Percentiles rank a stretch among this genome's conserved stretches.
phyloP scores from a whole-genome alignment of 1,140 invertebrate genomes.

The Drosophila funebris region DNA sequence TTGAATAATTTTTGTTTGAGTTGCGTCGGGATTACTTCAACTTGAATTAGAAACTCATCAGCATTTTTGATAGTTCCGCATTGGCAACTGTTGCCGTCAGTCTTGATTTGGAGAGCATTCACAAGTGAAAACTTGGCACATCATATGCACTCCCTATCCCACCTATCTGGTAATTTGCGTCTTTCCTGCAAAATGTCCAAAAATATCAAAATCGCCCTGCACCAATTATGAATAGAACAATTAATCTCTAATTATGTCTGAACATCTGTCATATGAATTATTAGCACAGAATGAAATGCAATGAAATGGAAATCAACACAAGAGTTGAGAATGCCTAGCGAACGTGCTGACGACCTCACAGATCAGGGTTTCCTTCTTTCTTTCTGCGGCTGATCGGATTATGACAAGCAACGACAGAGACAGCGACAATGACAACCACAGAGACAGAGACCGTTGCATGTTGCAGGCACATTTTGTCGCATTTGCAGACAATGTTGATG shows the following conservation, averaged over 20 bases:
- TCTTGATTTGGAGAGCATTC: constrained; percentile 30
- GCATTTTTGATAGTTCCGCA: constrained; percentile 54
- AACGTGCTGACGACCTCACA: constrained; percentile 61
- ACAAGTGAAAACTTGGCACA: constrained; percentile 10
- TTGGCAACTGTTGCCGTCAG: constrained; percentile 69
- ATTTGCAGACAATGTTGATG: constrained; percentile 60
- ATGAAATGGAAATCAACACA: constrained; percentile 62
- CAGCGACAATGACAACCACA: neutral
- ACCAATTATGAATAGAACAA: constrained; percentile 81
- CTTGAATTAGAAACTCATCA: constrained; percentile 15
- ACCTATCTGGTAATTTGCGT: constrained; percentile 48
- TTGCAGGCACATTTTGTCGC: constrained; percentile 2
- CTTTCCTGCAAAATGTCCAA: constrained; percentile 60
- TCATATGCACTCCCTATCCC: constrained; percentile 38
- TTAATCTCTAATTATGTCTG: constrained; percentile 82
- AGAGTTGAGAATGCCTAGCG: neutral
- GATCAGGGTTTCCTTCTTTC: constrained; percentile 29
- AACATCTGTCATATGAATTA: constrained; percentile 79
- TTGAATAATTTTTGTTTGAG: neutral
- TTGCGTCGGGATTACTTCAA: neutral
- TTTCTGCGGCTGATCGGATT: constrained; percentile 67
- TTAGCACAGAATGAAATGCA: constrained; percentile 54
- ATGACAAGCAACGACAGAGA: constrained; percentile 75
- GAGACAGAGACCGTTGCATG: neutral
- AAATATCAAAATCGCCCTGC: constrained; percentile 68